phyloP scores from a whole-genome alignment of 2,113 vertebrate genomes.

The Willisornis vidua region DNA sequence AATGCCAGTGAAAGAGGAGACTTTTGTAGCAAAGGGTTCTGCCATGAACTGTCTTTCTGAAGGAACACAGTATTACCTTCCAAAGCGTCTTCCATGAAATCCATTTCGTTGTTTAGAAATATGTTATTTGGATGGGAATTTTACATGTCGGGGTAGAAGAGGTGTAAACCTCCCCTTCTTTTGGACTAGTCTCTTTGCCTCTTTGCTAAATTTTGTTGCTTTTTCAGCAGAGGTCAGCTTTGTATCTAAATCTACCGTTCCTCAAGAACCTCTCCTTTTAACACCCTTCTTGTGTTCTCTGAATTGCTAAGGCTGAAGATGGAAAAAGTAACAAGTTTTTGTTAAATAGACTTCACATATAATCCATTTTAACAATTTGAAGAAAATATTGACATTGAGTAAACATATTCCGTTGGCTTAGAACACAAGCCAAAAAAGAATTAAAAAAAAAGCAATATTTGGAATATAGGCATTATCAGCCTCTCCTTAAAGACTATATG shows the following conservation, averaged over 20 bases:
- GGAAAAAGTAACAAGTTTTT: background rate
- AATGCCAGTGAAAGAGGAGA: background rate
- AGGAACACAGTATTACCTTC: background rate
- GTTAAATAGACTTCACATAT: fast-evolving
- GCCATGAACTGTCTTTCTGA: background rate
- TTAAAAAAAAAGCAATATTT: background rate
- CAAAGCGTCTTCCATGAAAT: background rate
- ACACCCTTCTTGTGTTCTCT: background rate
- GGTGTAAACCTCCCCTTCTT: background rate
- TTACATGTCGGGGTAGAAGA: background rate
- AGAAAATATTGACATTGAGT: background rate
- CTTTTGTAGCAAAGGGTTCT: background rate
- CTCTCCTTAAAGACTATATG: background rate
- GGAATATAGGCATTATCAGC: background rate
- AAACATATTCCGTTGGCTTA: background rate
- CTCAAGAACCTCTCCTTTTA: background rate
- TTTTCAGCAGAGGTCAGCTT: background rate
- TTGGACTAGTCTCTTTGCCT: background rate
- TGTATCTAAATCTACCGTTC: background rate
- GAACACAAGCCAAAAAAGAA: background rate
- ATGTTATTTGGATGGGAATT: background rate
- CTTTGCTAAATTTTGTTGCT: background rate
- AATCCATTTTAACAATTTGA: background rate
- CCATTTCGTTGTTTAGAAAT: background rate
- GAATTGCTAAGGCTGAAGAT: background rate